Base-by-base conservation (phyloP, 2,888 invertebrate genomes). In the Nematopogon swammerdamellus region DNA sequence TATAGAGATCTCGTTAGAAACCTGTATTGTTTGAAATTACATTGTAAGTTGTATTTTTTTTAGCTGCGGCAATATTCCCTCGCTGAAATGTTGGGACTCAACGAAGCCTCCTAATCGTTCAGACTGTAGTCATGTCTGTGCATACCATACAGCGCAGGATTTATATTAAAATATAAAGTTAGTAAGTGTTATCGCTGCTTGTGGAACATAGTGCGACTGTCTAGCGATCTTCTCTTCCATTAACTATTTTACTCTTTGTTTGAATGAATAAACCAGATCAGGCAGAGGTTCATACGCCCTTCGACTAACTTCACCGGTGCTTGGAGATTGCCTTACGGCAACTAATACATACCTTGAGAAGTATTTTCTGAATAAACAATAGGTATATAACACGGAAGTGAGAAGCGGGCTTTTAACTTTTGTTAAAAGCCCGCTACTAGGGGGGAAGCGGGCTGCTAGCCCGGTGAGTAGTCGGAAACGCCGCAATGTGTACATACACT, bases 21-120 rank as follows among this genome's bases (percentile, higher is more conserved):
- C n/a, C n/a, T n/a, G 8, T 25, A 6, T 8, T 25, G 8, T 8
- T 25, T 4, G 25, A 25, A 25, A 25, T 36, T 36, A 36, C 36
- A 36, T 14, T 36, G 25, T 14, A 36, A 36, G 36, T 36, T 36
- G 36, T 76, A 69, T 77, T 51, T 53, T 70, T 79, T 79, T 72
- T 79, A 79, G 79, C 73, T 63, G 63, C 70, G 71, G 62, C 77
- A 77, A 72, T 76, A 64, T 68, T 66, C 75, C 64, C 73, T 79
- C 65, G 75, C 72, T 62, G 79, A 79, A 64, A 68, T 77, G 67
- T 63, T 79, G 63, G 65, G 65, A 61, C 66, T 61, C 71, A 71
- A 71, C 68, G 72, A 75, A 67, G 70, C 61, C 62, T 79, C 75
- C 63, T 62, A 61, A 61, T 60, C 61, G 60, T 58, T 59, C 59